phyloP scores from a whole-genome alignment of 2,888 invertebrate species.

The Calameuta idolon region DNA sequence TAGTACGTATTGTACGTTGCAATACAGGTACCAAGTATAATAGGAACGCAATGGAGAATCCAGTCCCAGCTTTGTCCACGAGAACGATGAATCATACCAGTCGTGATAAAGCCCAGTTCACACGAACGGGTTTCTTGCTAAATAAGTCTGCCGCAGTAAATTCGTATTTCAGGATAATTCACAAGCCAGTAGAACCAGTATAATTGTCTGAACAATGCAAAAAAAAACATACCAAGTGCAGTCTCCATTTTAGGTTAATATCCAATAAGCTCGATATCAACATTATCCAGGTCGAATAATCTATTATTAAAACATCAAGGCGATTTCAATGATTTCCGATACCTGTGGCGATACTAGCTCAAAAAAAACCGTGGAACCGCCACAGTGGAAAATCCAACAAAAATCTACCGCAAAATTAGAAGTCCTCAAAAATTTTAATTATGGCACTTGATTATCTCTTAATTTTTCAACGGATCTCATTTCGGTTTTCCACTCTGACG shows the following conservation, averaged over 20 bases:
- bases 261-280: background rate
- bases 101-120: background rate
- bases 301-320: background rate
- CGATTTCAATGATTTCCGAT: background rate
- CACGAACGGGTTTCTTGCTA: background rate
- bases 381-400: too few relatives aligned
- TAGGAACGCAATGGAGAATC: background rate
- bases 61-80: conserved; percentile 35
- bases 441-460: too few relatives aligned
- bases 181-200: background rate
- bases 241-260: background rate
- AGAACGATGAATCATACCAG: conserved; percentile 38
- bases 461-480: too few relatives aligned
- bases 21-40: background rate
- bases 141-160: background rate
- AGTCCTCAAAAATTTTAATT: too few relatives aligned
- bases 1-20: too few relatives aligned
- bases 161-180: background rate
- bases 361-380: too few relatives aligned
- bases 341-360: too few relatives aligned
- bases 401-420: too few relatives aligned
- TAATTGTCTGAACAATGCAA: background rate
- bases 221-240: background rate
- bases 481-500: too few relatives aligned
- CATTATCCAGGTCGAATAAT: background rate